phyloP scores from a whole-genome alignment of 2,888 invertebrate genomes.

The Parascotia fuliginaria region DNA sequence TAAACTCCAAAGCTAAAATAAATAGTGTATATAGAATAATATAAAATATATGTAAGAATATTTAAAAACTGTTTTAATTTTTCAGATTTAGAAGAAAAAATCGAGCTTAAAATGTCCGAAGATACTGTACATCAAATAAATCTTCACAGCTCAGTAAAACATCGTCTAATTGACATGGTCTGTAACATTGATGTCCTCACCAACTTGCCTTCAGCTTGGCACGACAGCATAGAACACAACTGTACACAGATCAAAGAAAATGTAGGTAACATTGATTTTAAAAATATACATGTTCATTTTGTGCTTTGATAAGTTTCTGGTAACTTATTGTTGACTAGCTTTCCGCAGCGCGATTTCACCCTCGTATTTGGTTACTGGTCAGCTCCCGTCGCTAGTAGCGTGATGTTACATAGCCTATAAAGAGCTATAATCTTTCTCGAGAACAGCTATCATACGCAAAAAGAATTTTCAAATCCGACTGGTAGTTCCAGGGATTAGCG shows the following conservation, averaged over 20 bases:
- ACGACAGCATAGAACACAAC: conserved; percentile 39
- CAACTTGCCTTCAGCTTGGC: conserved; percentile 33
- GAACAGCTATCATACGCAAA: too few species aligned
- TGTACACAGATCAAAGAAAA: conserved; percentile 32
- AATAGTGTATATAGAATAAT: not conserved
- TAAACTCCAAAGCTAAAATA: too few species aligned
- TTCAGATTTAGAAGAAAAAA: conserved; percentile 27
- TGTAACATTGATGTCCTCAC: conserved; percentile 30
- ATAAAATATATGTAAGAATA: not conserved
- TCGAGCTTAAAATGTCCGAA: conserved; percentile 11
- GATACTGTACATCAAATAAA: conserved; percentile 29
- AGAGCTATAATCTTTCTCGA: too few species aligned
- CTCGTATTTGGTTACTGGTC: too few species aligned
- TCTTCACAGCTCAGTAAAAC: conserved; percentile 3
- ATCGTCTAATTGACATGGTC: conserved; percentile 27
- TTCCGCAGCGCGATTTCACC: too few species aligned
- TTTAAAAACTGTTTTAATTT: not conserved
- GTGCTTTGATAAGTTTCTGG: not conserved
- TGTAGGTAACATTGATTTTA: conserved; percentile 15
- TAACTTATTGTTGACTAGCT: too few species aligned
- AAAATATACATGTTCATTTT: not conserved
- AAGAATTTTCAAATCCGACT: too few species aligned
- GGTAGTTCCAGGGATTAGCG: too few species aligned
- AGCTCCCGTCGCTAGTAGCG: too few species aligned
- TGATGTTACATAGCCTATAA: too few species aligned